Percentiles rank a stretch among this genome's conserved stretches.
Conservation (phyloP, 2,888 invertebrate genomes). For the Xestia xanthographa region DNA sequence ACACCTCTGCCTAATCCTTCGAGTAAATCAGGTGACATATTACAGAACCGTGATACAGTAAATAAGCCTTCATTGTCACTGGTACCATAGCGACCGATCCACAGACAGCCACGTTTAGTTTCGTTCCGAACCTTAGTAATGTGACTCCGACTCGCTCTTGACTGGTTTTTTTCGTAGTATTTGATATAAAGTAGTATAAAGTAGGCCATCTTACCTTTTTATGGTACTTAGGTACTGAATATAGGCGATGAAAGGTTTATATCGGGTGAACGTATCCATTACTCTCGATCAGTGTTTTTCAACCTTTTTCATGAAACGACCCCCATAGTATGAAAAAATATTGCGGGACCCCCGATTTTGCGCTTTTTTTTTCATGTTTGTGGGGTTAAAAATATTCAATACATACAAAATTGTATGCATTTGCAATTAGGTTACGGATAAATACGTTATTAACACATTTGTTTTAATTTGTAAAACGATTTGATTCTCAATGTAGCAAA, state of each 20-base stretch:
- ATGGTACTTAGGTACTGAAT: slow-evolving; percentile 35
- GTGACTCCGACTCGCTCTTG: neutral
- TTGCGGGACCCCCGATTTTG: no score
- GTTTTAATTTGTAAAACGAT: no score
- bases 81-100: neutral
- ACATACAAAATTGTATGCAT: no score
- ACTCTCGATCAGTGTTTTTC: slow-evolving; percentile 1
- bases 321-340: no score
- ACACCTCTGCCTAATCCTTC: neutral
- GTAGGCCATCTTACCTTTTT: slow-evolving; percentile 32
- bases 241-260: slow-evolving; percentile 31
- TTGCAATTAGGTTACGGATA: no score
- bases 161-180: slow-evolving; percentile 13
- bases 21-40: neutral
- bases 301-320: no score
- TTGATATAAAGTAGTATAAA: slow-evolving; percentile 12
- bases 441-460: no score
- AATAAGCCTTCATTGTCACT: neutral
- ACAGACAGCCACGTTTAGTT: neutral
- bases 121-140: neutral
- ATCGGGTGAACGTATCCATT: slow-evolving; percentile 43
- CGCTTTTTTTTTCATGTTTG: no score
- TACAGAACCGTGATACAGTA: neutral
- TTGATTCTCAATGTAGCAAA: no score
- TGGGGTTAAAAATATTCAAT: no score